These are phyloP conservation scores for Oreochromis grahami DNA, from an alignment of 2,797 vertebrate genomes.

Conservation along the genomic window DNA sequence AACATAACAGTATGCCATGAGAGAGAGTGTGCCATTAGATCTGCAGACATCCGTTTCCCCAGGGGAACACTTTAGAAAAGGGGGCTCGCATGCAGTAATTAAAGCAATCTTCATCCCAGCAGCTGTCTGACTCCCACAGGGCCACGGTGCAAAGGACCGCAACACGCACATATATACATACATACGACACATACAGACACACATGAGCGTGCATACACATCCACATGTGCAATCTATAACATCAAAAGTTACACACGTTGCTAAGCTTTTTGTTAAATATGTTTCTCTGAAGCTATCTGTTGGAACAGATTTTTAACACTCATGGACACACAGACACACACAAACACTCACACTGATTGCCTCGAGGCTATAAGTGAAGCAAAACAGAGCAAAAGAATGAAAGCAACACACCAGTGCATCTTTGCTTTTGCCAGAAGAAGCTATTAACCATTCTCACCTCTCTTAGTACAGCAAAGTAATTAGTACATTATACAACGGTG, in stretches of 20 bases:
- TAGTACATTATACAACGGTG: neutral
- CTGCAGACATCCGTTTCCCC: constrained; percentile 4
- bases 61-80: constrained; percentile 10
- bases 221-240: neutral
- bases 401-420: constrained; percentile 23
- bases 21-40: constrained; percentile 3
- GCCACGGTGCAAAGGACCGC: neutral
- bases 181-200: neutral
- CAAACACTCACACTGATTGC: neutral
- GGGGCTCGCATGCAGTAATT: constrained; percentile 43
- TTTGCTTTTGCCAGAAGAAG: constrained; percentile 34
- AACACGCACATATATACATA: neutral
- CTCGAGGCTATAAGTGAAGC: constrained; percentile 34
- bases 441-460: constrained; percentile 57
- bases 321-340: neutral
- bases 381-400: constrained; percentile 46
- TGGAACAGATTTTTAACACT: neutral
- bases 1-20: neutral
- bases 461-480: constrained; percentile 40
- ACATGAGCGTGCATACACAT: neutral
- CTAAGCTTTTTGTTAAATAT: neutral
- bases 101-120: constrained; percentile 48
- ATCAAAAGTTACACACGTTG: neutral
- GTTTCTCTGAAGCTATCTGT: neutral
- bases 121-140: constrained; percentile 26